phyloP scores from a whole-genome alignment of 2,888 invertebrate genomes.

The Leptopilina syphax region DNA sequence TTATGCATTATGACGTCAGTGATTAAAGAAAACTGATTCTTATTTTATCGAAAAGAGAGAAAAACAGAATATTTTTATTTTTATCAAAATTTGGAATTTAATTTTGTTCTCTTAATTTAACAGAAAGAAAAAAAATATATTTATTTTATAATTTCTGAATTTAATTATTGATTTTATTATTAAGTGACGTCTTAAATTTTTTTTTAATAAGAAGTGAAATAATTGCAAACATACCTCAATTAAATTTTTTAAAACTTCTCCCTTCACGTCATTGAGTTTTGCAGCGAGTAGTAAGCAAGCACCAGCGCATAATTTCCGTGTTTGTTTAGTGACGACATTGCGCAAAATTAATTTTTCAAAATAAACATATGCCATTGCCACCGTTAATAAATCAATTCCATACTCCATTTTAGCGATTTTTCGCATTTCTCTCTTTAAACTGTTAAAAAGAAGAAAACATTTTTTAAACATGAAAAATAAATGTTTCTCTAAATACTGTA shows the following conservation, averaged over 20 bases:
- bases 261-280: constrained; percentile 98
- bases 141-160: too few species aligned
- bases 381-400: constrained; percentile 91
- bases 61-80: background rate
- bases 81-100: too few species aligned
- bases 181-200: too few species aligned
- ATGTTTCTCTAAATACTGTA: background rate
- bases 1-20: too few species aligned
- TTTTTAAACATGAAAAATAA: constrained; percentile 13
- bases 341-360: constrained; percentile 97
- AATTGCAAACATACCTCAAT: constrained; percentile 84
- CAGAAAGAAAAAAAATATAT: too few species aligned
- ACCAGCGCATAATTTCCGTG: constrained; percentile 96
- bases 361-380: constrained; percentile 98
- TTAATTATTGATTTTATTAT: too few species aligned
- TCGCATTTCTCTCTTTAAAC: constrained; percentile 97
- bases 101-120: too few species aligned
- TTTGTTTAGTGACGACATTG: constrained; percentile 95
- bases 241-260: constrained; percentile 89
- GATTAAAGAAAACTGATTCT: too few species aligned
- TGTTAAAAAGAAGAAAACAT: constrained; percentile 49
- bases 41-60: background rate
- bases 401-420: constrained; percentile 92
- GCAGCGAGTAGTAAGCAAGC: constrained; percentile 96
- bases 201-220: too few species aligned